Base-by-base conservation (phyloP, 2,113 vertebrate species). In the Leuciscus idus region DNA sequence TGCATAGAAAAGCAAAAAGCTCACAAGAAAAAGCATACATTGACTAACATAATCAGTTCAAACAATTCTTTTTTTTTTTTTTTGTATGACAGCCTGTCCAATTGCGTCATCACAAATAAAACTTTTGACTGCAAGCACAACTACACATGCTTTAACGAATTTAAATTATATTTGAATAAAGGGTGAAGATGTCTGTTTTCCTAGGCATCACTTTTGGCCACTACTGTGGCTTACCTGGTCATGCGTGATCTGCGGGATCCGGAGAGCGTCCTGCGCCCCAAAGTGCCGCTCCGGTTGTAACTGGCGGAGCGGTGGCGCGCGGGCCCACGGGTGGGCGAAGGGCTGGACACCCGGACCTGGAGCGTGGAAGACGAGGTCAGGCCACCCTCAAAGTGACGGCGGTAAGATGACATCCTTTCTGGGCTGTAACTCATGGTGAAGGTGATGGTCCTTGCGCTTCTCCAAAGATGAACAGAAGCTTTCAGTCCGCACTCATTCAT, bases 351-450 rank as follows among this genome's bases (percentile, higher is more conserved):
- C 72, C 92, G 75, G 23, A 94, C 78, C 26, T 90, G 92, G 76
- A 87, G 88, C 39, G 36, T 72, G 11, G 84, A 84, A 0, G 86
- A 84, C 73, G 87, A 79, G 46, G 86, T 88, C 12, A 90, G 28
- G 7, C 72, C 81, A 1, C 92, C 92, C 81, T 95, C 92, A 19
- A 96, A 96, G 81, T 94, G 94, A 28, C 94, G 92, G 66, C 94
- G 92, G 87, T 96, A 95, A 0, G 95, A 95, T 8, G 95, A 96
- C 89, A 94, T 94, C 87, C 93, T 94, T 57, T 95, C 95, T 83
- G 92, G 93, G 86, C 94, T 95, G 89, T 81, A 86, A 74, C 94
- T 94, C 95, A 95, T 96, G 81, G 2, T 92, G 89, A 87, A 23
- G 57, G n/a, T 39, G 57, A 76, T 28, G 82, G 64, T 83, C 61